These are phyloP conservation scores for Tyrannus savana DNA, from an alignment of 2,113 vertebrate species.

Conservation along the genomic window DNA sequence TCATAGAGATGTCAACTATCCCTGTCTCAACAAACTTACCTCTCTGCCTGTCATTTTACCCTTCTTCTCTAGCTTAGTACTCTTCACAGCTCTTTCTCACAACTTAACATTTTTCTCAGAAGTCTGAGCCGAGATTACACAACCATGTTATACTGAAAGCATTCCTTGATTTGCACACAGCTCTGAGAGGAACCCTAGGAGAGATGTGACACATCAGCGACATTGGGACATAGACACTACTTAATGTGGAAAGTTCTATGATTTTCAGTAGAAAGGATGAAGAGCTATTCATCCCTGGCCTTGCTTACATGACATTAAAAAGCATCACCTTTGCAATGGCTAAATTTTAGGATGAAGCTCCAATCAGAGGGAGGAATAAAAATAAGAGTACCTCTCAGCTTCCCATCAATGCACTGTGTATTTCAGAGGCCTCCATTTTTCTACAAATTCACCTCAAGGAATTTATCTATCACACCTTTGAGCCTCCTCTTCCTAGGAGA, in stretches of 20 bases:
- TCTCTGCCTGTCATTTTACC: constrained; percentile 14
- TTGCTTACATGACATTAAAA: background rate
- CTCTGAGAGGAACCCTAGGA: background rate
- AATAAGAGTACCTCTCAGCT: background rate
- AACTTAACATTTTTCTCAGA: background rate
- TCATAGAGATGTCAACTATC: background rate
- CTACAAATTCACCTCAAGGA: background rate
- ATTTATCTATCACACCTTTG: background rate
- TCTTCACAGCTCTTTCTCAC: constrained; percentile 30
- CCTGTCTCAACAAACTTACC: background rate
- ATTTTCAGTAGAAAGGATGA: background rate
- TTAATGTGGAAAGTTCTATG: background rate
- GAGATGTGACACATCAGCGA: background rate
- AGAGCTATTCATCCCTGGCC: background rate
- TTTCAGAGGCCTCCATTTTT: constrained; percentile 7
- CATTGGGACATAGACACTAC: background rate
- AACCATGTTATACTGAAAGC: background rate
- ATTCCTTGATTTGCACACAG: background rate
- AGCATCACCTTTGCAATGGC: background rate
- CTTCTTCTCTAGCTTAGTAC: background rate
- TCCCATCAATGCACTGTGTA: background rate
- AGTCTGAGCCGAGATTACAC: background rate
- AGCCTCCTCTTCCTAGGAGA: constrained; percentile 13
- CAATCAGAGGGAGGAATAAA: background rate
- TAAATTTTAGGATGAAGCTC: background rate